phyloP scores from a whole-genome alignment of 2,113 vertebrate species.

The Sphaerodactylus townsendi region DNA sequence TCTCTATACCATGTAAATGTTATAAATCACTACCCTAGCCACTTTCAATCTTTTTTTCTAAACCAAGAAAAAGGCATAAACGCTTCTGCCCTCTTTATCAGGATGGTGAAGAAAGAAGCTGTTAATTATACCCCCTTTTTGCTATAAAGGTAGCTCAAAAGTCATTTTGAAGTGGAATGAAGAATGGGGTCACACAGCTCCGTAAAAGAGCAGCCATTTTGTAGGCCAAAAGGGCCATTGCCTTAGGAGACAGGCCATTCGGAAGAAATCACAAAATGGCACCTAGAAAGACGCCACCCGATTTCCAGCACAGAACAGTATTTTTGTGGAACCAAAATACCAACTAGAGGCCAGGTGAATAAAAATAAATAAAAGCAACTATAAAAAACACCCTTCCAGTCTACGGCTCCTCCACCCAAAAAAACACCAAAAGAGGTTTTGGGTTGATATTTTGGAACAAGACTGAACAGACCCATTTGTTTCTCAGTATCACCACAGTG shows the following conservation, averaged over 20 bases:
- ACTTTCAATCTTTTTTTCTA: too few relatives aligned
- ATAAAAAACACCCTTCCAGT: neutral
- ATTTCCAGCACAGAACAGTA: slow-evolving; percentile 20
- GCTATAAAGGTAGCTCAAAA: too few relatives aligned
- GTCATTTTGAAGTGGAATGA: too few relatives aligned
- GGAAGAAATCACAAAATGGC: neutral
- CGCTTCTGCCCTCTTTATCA: too few relatives aligned
- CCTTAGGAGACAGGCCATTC: neutral
- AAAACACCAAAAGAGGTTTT: slow-evolving; percentile 28
- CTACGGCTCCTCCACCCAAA: neutral
- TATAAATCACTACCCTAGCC: too few relatives aligned
- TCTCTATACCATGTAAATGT: too few relatives aligned
- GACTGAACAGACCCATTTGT: slow-evolving; percentile 17
- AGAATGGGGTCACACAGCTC: too few relatives aligned
- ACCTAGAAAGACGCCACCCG: slow-evolving; percentile 10
- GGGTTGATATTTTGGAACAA: slow-evolving; percentile 39
- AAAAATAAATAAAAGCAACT: slow-evolving; percentile 34
- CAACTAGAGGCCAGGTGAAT: slow-evolving; percentile 30
- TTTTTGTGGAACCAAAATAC: slow-evolving; percentile 42
- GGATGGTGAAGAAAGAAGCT: too few relatives aligned
- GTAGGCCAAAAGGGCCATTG: neutral
- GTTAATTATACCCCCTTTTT: too few relatives aligned
- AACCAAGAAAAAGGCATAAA: too few relatives aligned
- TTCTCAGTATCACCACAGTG: slow-evolving; percentile 4
- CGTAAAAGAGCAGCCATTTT: neutral